Base-by-base conservation (phyloP, 2,888 invertebrate genomes). In the Coelogynopora nodosa region DNA sequence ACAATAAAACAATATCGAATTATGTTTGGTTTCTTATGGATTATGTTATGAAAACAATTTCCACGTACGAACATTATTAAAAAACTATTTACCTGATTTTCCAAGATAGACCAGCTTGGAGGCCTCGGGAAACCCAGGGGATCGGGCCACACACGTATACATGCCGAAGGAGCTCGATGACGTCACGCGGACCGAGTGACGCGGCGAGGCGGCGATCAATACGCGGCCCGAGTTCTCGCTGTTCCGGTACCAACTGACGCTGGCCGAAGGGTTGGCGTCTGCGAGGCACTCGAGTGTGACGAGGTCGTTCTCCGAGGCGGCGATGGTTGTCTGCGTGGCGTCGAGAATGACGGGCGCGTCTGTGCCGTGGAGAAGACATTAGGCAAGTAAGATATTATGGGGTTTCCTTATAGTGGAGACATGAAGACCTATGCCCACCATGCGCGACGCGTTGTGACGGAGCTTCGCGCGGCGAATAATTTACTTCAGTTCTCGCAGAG, bases 191-290 rank as follows among this genome's bases (percentile, higher is more conserved):
- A 84, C 31, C 0, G 23, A n/a, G 31, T 84, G 67, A 0, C 30
- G 26, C 1, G 31, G 29, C 1, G 84, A 84, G 18, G 67, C 49
- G 31, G 84, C 31, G 5, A 84, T 49, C 0, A 84, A 29, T 0
- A 67, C 67, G 18, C 23, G 31, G 26, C 49, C 31, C 27, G 84
- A 67, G 27, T 31, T n/a, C 49, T 27, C 23, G 0, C 49, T 31
- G 27, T 23, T 30, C n/a, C 27, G 28, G 67, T 85, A 85, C 85
- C 85, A 85, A 27, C 26, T 18, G 0, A 85, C 81, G 23, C 13
- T 84, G 85, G 85, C 85, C 2, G 85, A 83, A n/a, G 85, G 85
- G 49, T 85, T 85, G 28, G 80, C n/a, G 29, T 85, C 85, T 1
- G 83, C 85, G 49, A 26, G 74, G 23, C 85, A 85, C 49, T 85